Conservation (phyloP, 2,797 vertebrate species). For the Schizopygopsis pylzovi region DNA sequence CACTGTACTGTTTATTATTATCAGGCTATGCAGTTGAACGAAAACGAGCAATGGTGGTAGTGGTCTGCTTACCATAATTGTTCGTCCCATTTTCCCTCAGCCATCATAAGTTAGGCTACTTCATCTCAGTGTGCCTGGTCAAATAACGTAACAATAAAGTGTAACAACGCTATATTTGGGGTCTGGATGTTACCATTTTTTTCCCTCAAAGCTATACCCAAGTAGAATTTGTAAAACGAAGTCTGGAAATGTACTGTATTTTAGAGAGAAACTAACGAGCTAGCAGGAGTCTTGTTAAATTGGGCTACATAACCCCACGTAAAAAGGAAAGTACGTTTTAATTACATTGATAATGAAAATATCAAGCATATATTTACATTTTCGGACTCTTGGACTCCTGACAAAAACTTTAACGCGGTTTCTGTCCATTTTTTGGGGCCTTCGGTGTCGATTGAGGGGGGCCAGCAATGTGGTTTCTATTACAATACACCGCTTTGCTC, state of each 20-base stretch:
- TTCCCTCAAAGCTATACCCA: background rate
- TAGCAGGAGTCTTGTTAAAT: constrained; percentile 19
- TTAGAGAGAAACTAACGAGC: background rate
- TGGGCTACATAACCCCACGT: background rate
- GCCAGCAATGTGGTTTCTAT: constrained; percentile 76
- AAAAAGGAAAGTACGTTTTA: background rate
- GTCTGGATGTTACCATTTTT: background rate
- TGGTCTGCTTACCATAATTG: background rate
- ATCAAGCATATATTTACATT: background rate
- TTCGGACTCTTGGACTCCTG: constrained; percentile 1
- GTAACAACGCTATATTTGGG: background rate
- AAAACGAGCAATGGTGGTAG: background rate
- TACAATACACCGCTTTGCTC: constrained; percentile 70
- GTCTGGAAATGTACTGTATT: background rate
- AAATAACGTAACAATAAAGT: background rate
- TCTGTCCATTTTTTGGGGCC: constrained; percentile 24
- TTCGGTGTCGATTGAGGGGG: constrained; percentile 62
- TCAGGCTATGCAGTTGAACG: background rate
- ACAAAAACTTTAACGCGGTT: constrained; percentile 22
- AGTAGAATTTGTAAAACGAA: background rate
- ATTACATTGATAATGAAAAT: constrained; percentile 7
- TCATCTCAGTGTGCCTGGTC: background rate
- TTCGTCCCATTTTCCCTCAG: background rate
- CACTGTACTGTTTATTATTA: background rate
- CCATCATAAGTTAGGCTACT: constrained; percentile 1